Evolutionary conservation across 2,888 invertebrate genomes (phyloP), one percentile per base, ranked within the genome.

Genomic region (Mesochorus sp.): DNA sequence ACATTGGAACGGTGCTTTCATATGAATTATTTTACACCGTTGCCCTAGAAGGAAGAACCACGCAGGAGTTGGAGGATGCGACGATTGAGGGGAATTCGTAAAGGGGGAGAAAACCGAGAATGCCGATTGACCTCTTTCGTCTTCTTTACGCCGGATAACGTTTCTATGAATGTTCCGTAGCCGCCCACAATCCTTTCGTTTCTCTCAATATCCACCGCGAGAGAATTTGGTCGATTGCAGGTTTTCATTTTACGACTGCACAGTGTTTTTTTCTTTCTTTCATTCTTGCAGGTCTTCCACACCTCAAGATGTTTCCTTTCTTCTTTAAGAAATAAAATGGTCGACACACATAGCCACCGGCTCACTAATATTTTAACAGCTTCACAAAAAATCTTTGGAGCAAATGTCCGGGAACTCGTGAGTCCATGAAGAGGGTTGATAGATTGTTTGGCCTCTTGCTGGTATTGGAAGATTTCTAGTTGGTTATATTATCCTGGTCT

Each of bases 131-230:
- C 88, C 88, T 90, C 87, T 82, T 86, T 80, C 78, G 17, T 12
- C 17, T 81, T 61, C 88, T 90, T 83, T 14, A 61, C 26, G 68
- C 89, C 86, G 87, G 88, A 81, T 90, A 85, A 82, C 89, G 89
- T 90, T 90, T 90, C 90, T 90, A 90, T 88, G 90, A 90, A 86
- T 90, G 90, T 87, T 90, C 85, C 86, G 86, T 88, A 83, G 87
- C 86, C 88, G 85, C 87, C 86, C 86, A 86, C 88, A 88, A 88
- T 87, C 88, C 87, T 88, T 81, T 81, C 81, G 51, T 83, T 84
- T 82, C 78, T 82, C 81, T 73, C 39, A 12, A 19, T n/a, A 67
- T 47, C 39, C 42, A n/a, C n/a, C n/a, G n/a, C 12, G 19, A 61
- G 44, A 34, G 53, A 61, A 62, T 67, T 59, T 68, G 47, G 31